Percentiles rank a stretch among this genome's conserved stretches.
phyloP scores from a whole-genome alignment of 1,140 invertebrate genomes.

The Drosophila asahinai region DNA sequence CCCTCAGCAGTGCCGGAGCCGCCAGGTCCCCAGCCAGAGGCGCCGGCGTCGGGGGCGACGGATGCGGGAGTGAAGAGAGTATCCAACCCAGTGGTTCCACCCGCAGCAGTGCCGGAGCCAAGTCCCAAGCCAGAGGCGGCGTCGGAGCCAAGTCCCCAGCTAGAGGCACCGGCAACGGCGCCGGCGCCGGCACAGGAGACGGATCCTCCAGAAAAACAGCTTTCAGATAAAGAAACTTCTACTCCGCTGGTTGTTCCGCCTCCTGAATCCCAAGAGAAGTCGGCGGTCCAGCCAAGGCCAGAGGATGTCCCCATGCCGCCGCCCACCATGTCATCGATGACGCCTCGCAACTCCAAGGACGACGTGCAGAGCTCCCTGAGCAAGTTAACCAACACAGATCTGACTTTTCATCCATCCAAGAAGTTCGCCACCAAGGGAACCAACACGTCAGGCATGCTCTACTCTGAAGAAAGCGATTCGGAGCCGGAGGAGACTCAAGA shows the following conservation, averaged over 20 bases:
- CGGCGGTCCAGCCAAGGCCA: not conserved
- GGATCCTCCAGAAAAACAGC: too few relatives aligned
- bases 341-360: not conserved
- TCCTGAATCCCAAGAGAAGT: not conserved
- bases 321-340: constrained; percentile 29
- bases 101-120: too few relatives aligned
- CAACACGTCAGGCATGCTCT: constrained; percentile 50
- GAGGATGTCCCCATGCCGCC: constrained; percentile 40
- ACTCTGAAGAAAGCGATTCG: not conserved
- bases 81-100: too few relatives aligned
- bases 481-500: constrained; percentile 2
- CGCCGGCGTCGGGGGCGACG: too few relatives aligned
- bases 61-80: too few relatives aligned
- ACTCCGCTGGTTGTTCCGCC: too few relatives aligned
- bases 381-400: constrained; percentile 57
- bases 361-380: constrained; percentile 11
- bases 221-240: too few relatives aligned
- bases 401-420: constrained; percentile 53
- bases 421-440: constrained; percentile 50
- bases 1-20: not conserved
- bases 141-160: too few relatives aligned
- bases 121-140: too few relatives aligned
- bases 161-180: too few relatives aligned
- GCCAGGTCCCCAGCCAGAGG: too few relatives aligned
- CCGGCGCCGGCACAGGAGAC: too few relatives aligned